Evolutionary conservation across 2,888 invertebrate species (phyloP).

Genomic region (Amblyjoppa proteus): DNA sequence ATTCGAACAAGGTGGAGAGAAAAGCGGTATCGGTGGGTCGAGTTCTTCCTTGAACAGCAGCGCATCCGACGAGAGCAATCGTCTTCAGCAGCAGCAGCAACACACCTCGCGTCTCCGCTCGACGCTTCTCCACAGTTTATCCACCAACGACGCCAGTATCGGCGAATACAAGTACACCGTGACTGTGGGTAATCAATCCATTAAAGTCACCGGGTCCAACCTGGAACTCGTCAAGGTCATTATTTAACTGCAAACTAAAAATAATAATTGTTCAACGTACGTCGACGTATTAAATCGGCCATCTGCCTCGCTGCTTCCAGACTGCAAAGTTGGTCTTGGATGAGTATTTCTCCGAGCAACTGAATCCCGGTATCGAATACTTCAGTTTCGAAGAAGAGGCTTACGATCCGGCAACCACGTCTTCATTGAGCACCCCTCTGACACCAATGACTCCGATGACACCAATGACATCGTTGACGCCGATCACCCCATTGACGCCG

Average conservation of each 20-base stretch:
- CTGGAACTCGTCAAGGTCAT: constrained; percentile 93
- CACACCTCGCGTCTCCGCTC: constrained; percentile 87
- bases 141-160: constrained; percentile 93
- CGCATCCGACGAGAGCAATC: constrained; percentile 88
- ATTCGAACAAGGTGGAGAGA: constrained; percentile 87
- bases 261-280: neutral
- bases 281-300: neutral
- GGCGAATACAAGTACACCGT: constrained; percentile 96
- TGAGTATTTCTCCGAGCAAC: constrained; percentile 89
- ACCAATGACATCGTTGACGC: constrained; percentile 63
- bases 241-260: constrained; percentile 57
- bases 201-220: constrained; percentile 94
- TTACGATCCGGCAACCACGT: constrained; percentile 67
- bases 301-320: constrained; percentile 85
- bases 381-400: constrained; percentile 82
- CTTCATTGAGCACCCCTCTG: constrained; percentile 62
- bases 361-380: constrained; percentile 79
- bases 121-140: constrained; percentile 91
- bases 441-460: constrained; percentile 71
- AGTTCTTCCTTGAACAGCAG: constrained; percentile 93
- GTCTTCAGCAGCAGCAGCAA: constrained; percentile 79
- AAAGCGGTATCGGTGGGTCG: constrained; percentile 88
- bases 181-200: constrained; percentile 92
- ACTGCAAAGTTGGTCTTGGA: constrained; percentile 95
- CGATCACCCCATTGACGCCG: constrained; percentile 54